Base-by-base conservation (phyloP, 1,140 invertebrate species). In the Zaprionus ornatus region DNA sequence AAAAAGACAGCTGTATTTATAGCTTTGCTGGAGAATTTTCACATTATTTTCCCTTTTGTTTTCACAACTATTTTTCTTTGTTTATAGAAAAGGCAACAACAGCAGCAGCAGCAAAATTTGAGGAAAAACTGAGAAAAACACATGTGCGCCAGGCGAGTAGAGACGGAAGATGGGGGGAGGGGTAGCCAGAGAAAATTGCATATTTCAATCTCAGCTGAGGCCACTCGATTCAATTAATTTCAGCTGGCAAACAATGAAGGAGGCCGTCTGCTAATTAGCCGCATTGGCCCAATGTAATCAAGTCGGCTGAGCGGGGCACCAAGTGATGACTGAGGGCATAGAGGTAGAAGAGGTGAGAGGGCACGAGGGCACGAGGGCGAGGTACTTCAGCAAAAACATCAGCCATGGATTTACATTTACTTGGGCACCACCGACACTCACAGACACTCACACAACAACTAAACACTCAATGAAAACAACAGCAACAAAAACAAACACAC, bases 141-240 rank as follows among this genome's bases (percentile, higher is more conserved):
- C 21, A 21, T 57, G 37, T 55, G 50, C 45, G 19, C 10, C 10
- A 6, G 1, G 45, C 19, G 1, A 21, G 19, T 13, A 13, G 9
- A 12, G 19, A n/a, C n/a, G n/a, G n/a, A n/a, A 21, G 50, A 13
- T 0, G 0, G 13, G 21, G 13, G 2, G 4, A 2, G 15, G 12
- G 32, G 21, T 9, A 45, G 48, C 27, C 6, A 13, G 25, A 29
- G 45, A 23, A 57, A 57, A 63, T 64, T 75, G 60, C 67, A 71
- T 67, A 82, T 70, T 70, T 74, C 66, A 71, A 59, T 76, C 77
- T 82, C 80, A 88, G 84, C 83, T 88, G 80, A 84, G 80, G 77
- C 80, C 77, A 80, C 81, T 77, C 83, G 79, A 84, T 88, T 87
- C 84, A 87, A 87, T 88, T 87, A 88, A 88, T 88, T 88, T 88